Base-by-base conservation (phyloP, 2,888 invertebrate species). In the Orchesellides sinensis region DNA sequence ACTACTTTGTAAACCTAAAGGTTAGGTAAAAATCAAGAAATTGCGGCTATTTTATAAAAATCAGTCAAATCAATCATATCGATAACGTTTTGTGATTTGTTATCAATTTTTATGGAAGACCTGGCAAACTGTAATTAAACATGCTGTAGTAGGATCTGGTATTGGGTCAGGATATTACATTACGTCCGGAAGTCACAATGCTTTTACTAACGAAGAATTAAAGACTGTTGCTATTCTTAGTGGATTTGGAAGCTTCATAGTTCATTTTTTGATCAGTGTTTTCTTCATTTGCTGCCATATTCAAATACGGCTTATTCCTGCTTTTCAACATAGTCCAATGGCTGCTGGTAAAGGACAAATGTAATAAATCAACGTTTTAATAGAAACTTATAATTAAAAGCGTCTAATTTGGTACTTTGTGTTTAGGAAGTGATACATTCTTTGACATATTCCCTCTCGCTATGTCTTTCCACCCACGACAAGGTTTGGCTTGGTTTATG, bases 131-230 rank as follows among this genome's bases (percentile, higher is more conserved):
- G 77, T 59, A 10, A 23, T 77, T n/a, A 12, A 25, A 14, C 77
- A 68, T 0, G 68, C 68, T 3, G 25, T 77, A 0, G 23, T 59
- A 6, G 21, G 68, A 0, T 66, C 54, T 17, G 68, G 68, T 0
- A 8, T 77, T 23, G 77, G 77, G 0, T 54, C 68, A 0, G 77
- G 77, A 0, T 23, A 68, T n/a, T 77, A 59, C 25, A 47, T 77
- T 3, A 68, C 56, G 12, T 45, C 32, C 5, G 77, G 77, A 3
- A 77, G 68, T n/a, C 77, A 77, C 29, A 68, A 59, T 29, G 32
- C 45, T 0, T 77, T 68, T 19, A 23, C 47, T 21, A 27, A 59
- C 21, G 77, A 77, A n/a, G 61, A 77, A 5, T n/a, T 77, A 0
- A 77, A 77, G 45, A 6, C 47, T 8, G 29, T 19, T 25, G 56